phyloP scores from a whole-genome alignment of 2,888 invertebrate species.

The Tricholauxania praeusta region DNA sequence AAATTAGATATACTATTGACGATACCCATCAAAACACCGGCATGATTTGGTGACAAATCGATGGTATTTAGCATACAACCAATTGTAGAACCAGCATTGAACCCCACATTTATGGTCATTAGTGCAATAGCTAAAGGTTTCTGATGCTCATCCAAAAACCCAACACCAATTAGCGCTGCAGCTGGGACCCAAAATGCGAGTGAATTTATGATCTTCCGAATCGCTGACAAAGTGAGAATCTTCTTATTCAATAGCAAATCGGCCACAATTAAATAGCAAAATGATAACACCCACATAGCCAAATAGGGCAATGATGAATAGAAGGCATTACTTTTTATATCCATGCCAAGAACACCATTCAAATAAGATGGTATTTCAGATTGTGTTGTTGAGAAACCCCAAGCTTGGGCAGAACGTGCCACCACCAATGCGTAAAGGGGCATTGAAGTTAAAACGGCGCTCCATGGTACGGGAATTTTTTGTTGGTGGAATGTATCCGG shows the following conservation, averaged over 20 bases:
- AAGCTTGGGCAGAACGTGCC: slow-evolving; percentile 75
- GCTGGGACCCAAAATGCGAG: slow-evolving; percentile 70
- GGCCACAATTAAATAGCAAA: slow-evolving; percentile 66
- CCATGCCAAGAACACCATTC: slow-evolving; percentile 72
- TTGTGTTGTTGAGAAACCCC: slow-evolving; percentile 78
- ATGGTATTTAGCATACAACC: slow-evolving; percentile 71
- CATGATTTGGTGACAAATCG: slow-evolving; percentile 75
- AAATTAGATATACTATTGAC: slow-evolving; percentile 72
- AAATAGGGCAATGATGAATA: slow-evolving; percentile 71
- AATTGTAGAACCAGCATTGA: slow-evolving; percentile 64
- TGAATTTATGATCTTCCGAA: slow-evolving; percentile 58
- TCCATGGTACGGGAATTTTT: slow-evolving; percentile 73
- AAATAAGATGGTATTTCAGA: slow-evolving; percentile 76
- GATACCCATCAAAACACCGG: slow-evolving; percentile 75
- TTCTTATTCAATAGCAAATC: slow-evolving; percentile 67
- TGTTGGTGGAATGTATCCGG: slow-evolving; percentile 48
- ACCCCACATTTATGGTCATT: slow-evolving; percentile 70
- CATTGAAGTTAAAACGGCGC: slow-evolving; percentile 73
- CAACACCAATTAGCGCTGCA: slow-evolving; percentile 69
- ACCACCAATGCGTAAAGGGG: slow-evolving; percentile 73
- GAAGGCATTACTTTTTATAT: slow-evolving; percentile 71
- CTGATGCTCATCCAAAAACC: slow-evolving; percentile 66
- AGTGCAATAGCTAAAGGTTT: slow-evolving; percentile 68
- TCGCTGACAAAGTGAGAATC: slow-evolving; percentile 59
- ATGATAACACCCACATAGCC: slow-evolving; percentile 66